A percentile compares a stretch with the other conserved stretches of the same genome.
Conservation (phyloP, 2,113 vertebrate species). For the Pardalotus punctatus region DNA sequence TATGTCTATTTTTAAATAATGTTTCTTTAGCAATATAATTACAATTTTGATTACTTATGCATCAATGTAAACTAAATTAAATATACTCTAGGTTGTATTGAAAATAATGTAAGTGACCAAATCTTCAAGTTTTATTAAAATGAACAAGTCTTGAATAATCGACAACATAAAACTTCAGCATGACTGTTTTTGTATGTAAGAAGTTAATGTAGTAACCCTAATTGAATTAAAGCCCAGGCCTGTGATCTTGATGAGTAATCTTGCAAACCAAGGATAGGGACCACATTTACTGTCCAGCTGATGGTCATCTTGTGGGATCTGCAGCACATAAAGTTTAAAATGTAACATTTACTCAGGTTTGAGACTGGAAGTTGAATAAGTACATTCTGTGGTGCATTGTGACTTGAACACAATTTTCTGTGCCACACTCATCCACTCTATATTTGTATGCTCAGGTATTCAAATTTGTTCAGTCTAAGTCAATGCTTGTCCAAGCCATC, state of each 20-base stretch:
- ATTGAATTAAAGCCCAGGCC: not conserved
- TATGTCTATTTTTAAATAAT: conserved; percentile 30
- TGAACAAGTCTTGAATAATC: not conserved
- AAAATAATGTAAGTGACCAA: not conserved
- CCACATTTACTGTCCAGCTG: not conserved
- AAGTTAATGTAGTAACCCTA: not conserved
- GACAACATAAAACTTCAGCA: not conserved
- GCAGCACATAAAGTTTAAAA: not conserved
- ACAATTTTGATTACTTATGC: conserved; percentile 12
- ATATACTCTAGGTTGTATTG: not conserved
- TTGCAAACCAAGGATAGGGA: not conserved
- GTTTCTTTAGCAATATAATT: conserved; percentile 37
- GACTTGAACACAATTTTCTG: not conserved
- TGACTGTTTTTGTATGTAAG: not conserved
- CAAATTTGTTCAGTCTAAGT: not conserved
- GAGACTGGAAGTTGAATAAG: not conserved
- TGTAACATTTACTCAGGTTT: not conserved
- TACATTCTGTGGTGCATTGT: not conserved
- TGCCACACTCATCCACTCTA: not conserved
- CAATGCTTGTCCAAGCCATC: not conserved
- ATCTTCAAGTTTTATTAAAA: not conserved
- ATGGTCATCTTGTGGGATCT: not conserved
- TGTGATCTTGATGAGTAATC: not conserved
- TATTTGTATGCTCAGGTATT: not conserved
- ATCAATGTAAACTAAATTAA: not conserved